Percentiles rank a stretch among this genome's conserved stretches.
Conservation (phyloP, 2,797 vertebrate species). For the Notolepis coatsorum region DNA sequence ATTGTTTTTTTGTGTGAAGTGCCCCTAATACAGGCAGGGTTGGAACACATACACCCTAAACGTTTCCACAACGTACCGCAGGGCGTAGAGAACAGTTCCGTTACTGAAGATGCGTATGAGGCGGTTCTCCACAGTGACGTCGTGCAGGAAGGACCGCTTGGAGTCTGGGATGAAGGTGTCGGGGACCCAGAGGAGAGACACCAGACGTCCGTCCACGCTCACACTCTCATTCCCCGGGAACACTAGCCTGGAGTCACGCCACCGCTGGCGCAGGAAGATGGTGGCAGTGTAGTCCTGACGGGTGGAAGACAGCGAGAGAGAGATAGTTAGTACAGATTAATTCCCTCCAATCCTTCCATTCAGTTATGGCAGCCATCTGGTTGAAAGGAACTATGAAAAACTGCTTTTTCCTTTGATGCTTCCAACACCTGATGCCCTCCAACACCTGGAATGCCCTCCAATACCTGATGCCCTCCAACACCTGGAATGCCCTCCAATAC, state of each 20-base stretch:
- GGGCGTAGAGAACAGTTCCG: slow-evolving; percentile 90
- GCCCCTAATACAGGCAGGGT: too few species aligned
- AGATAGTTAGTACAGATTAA: too few species aligned
- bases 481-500: too few species aligned
- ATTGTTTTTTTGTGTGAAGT: too few species aligned
- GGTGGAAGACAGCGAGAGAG: neutral
- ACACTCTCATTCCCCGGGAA: slow-evolving; percentile 92
- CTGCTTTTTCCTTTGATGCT: too few species aligned
- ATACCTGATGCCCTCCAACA: too few species aligned
- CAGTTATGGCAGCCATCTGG: too few species aligned
- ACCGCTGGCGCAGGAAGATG: slow-evolving; percentile 92
- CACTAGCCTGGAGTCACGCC: slow-evolving; percentile 90
- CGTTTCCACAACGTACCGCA: slow-evolving; percentile 86
- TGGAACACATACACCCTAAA: too few species aligned
- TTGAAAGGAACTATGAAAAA: too few species aligned
- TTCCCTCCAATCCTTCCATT: too few species aligned
- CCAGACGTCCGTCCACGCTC: slow-evolving; percentile 90
- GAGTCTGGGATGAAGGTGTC: slow-evolving; percentile 95
- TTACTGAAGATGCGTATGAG: slow-evolving; percentile 95
- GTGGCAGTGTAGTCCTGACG: slow-evolving; percentile 92
- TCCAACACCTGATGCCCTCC: too few species aligned
- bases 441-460: too few species aligned
- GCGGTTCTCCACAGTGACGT: slow-evolving; percentile 93
- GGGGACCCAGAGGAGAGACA: slow-evolving; percentile 92
- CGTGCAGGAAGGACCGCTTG: slow-evolving; percentile 92